Conservation (phyloP, 2,888 invertebrate genomes). For the Chrysina gloriosa region DNA sequence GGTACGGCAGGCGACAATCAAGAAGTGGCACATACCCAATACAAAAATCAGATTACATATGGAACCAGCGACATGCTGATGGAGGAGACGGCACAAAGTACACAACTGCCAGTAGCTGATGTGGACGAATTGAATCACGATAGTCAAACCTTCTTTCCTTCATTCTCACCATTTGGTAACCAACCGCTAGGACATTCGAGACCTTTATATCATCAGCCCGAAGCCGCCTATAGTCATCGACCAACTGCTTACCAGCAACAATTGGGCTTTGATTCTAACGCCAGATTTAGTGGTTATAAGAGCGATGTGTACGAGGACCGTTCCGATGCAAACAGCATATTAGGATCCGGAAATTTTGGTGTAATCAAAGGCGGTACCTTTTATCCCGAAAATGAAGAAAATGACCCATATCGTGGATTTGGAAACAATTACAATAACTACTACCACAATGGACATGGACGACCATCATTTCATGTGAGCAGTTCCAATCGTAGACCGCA, state of each 20-base stretch:
- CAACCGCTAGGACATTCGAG: constrained; percentile 73
- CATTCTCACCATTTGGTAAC: constrained; percentile 69
- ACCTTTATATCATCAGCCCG: constrained; percentile 71
- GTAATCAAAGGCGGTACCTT: constrained; percentile 89
- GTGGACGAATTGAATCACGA: constrained; percentile 66
- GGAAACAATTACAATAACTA: constrained; percentile 68
- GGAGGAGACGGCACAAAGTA: constrained; percentile 60
- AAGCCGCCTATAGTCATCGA: constrained; percentile 73
- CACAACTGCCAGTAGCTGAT: constrained; percentile 24
- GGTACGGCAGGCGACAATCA: constrained; percentile 8
- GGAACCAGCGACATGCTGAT: constrained; percentile 66
- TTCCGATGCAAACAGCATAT: constrained; percentile 68
- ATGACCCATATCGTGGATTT: constrained; percentile 64
- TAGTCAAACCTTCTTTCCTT: constrained; percentile 82
- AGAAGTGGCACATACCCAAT: constrained; percentile 4
- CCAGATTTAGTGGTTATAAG: constrained; percentile 63
- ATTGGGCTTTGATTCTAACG: constrained; percentile 53
- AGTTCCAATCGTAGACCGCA: constrained; percentile 81
- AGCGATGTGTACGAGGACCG: constrained; percentile 48
- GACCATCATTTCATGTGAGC: constrained; percentile 70
- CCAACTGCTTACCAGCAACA: constrained; percentile 63
- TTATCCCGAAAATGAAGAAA: constrained; percentile 72
- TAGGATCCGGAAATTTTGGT: constrained; percentile 88
- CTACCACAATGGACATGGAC: constrained; percentile 78
- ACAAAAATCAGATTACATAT: constrained; percentile 34